Percentiles rank a stretch among this genome's conserved stretches.
phyloP scores from a whole-genome alignment of 2,113 vertebrate genomes.

The Raja brachyura region DNA sequence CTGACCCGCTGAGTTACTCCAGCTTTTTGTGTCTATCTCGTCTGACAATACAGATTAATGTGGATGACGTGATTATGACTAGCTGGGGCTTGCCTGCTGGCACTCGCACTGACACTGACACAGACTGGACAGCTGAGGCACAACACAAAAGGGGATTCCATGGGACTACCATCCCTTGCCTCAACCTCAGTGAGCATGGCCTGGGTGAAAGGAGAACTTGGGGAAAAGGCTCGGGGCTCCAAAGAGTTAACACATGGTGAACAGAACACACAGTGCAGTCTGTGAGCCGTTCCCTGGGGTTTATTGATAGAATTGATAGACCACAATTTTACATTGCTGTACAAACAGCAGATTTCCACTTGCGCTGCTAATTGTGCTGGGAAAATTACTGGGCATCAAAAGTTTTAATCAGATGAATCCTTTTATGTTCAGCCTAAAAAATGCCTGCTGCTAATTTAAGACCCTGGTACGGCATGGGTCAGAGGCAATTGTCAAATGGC shows the following conservation, averaged over 20 bases:
- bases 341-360: constrained; percentile 42
- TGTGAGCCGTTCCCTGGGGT: constrained; percentile 10
- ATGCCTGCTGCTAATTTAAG: constrained; percentile 44
- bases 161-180: neutral
- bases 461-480: constrained; percentile 48
- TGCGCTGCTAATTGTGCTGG: constrained; percentile 50
- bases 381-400: constrained; percentile 51
- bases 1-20: no score
- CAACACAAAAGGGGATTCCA: neutral
- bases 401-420: constrained; percentile 46
- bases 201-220: neutral
- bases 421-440: constrained; percentile 41
- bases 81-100: neutral
- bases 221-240: neutral
- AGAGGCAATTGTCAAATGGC: constrained; percentile 45
- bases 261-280: constrained; percentile 9
- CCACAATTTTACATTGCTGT: constrained; percentile 33
- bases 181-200: no score
- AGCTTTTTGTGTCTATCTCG: neutral
- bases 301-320: constrained; percentile 35
- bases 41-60: neutral
- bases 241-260: constrained; percentile 26
- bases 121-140: neutral
- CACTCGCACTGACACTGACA: no score
- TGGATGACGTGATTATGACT: neutral